These are phyloP conservation scores for Drosophila paucipuncta DNA, from an alignment of 2,888 invertebrate genomes.

Conservation along the genomic window DNA sequence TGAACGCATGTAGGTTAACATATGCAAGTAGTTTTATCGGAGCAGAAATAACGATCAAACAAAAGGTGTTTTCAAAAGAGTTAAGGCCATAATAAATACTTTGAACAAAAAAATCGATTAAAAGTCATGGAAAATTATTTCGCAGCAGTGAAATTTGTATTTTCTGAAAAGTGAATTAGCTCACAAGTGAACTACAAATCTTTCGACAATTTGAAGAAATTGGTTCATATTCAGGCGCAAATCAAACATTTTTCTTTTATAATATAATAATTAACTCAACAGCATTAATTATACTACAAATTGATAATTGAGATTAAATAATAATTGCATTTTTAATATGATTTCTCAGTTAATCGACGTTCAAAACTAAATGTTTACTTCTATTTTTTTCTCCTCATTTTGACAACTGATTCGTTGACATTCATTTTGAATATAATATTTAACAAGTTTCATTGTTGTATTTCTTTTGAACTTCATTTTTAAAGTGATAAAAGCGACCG, in stretches of 20 bases:
- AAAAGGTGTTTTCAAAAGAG: not conserved
- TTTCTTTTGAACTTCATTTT: constrained; percentile 23
- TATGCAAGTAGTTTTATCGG: constrained; percentile 30
- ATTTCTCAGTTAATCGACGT: not conserved
- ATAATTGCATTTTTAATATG: not conserved
- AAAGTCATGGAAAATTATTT: not conserved
- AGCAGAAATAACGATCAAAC: not conserved
- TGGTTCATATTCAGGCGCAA: not conserved
- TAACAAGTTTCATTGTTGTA: constrained; percentile 40
- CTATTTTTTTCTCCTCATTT: not conserved
- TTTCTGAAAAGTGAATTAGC: not conserved
- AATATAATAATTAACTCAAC: not conserved
- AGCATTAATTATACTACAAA: not conserved
- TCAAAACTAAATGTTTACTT: not conserved
- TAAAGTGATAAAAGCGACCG: constrained; percentile 16
- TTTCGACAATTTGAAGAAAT: not conserved
- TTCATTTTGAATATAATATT: constrained; percentile 14
- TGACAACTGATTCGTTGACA: constrained; percentile 15
- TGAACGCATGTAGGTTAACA: constrained; percentile 22
- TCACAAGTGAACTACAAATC: not conserved
- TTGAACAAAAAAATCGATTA: not conserved
- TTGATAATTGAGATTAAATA: not conserved
- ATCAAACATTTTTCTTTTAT: not conserved
- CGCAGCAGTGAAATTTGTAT: not conserved
- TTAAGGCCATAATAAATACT: not conserved